Evolutionary conservation across 1,140 invertebrate species (phyloP), one percentile per base, ranked within the genome.

Genomic region (Berghia stephanieae): DNA sequence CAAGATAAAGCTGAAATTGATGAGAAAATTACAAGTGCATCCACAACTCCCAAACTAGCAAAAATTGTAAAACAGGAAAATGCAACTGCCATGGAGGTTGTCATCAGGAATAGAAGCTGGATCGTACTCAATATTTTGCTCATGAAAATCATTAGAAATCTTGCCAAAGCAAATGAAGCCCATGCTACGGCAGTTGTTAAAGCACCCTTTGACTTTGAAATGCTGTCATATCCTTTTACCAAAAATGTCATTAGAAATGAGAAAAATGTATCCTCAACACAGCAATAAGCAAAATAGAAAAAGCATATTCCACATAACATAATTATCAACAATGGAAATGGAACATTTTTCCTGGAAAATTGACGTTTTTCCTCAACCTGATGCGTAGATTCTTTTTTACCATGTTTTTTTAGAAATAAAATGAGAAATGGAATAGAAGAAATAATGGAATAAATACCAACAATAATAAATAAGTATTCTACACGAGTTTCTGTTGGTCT

Each of bases 201-300:
- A 36, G 55, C 72, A 34, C 55, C 71, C 27, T 74, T 57, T 43
- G 72, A 75, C 27, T 75, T 75, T n/a, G 55, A 43, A 42, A 75
- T 57, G 16, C 24, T 36, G 3, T 55, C 72, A 34, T 75, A 75
- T 46, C 75, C 73, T 24, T 3, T 75, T 1, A 83, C 78, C 38
- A 81, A 78, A 79, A 84, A 84, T 0, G 80, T 80, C 40, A 78
- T 73, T 40, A 84, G 43, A 60, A 76, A 84, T 31, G 79, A 71
- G 5, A 79, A 69, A 73, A 81, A 82, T 5, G 77, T 84, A 63
- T 84, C 83, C 71, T 84, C 83, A 3, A 83, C 78, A 66, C 72
- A 79, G 34, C 80, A 82, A 42, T 85, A 85, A 13, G 74, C 2
- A n/a, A 82, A 55, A 73, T 78, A 78, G 27, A 78, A 60, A 3